Evolutionary conservation across 2,797 vertebrate genomes (phyloP).

Genomic region (Sarcoramphus papa): DNA sequence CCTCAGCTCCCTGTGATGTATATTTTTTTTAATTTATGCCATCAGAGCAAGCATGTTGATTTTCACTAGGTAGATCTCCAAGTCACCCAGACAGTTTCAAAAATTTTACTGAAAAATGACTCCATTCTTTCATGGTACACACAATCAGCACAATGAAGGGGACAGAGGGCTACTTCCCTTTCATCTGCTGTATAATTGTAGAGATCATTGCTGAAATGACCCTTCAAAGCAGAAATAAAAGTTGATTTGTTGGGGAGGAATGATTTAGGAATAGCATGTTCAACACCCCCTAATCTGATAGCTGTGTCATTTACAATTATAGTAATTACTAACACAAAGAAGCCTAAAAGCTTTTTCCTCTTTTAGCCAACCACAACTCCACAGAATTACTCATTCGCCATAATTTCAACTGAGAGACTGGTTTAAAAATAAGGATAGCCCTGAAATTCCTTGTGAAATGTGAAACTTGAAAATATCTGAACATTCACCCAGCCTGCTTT

Average conservation of each 20-base stretch:
- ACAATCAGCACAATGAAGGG: background rate
- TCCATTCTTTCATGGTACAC: background rate
- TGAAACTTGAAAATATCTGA: background rate
- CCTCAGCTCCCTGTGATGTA: rapidly evolving
- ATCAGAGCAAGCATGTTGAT: background rate
- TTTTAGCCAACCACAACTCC: background rate
- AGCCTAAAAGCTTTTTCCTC: background rate
- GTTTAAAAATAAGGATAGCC: background rate
- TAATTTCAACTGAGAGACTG: background rate
- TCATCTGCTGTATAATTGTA: background rate
- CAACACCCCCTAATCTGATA: background rate
- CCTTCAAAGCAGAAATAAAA: slow-evolving; percentile 9
- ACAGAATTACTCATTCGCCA: background rate
- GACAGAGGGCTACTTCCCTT: background rate
- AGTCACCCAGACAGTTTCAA: background rate
- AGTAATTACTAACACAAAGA: background rate
- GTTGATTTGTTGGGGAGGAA: background rate
- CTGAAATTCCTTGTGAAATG: background rate
- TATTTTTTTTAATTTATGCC: background rate
- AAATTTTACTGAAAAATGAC: background rate
- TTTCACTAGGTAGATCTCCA: background rate
- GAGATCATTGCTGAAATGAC: background rate
- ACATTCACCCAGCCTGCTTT: background rate
- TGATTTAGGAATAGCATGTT: background rate
- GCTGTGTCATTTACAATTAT: background rate